Evolutionary conservation across 2,113 vertebrate species (phyloP), one percentile per base, ranked within the genome.

Genomic region (Ammodytes marinus): DNA sequence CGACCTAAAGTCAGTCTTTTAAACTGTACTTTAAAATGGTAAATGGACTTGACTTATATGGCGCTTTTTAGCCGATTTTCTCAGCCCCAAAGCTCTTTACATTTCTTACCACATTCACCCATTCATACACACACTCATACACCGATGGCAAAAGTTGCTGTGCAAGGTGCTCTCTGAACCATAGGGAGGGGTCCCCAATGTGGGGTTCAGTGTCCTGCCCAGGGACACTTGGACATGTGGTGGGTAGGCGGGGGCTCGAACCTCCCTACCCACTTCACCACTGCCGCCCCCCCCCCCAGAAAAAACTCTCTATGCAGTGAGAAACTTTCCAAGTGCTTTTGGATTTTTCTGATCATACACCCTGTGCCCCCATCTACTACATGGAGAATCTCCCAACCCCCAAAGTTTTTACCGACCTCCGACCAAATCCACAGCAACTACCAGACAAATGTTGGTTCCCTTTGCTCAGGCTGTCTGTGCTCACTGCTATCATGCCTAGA

Each of bases 391-490:
- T 27, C 60, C 58, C 55, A n/a, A 37, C 39, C 60, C 58, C 55
- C n/a, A 37, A 52, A 74, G 27, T 39, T 11, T 42, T 54, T 59
- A 52, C 43, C 49, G 72, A 66, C 49, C 45, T 49, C 1, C 15
- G 14, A 17, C 59, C 57, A 13, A 63, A n/a, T 66, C 19, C 54
- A 17, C 69, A 69, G 8, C 64, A 35, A 55, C 60, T 82, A 27
- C 63, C 52, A 70, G 12, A 47, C 57, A 55, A n/a, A 45, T 78
- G 60, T 55, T 19, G 61, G 57, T 53, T 66, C 35, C 27, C 58
- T 57, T 27, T 12, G 12, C 66, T 37, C 42, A 69, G 60, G 42
- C 75, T 39, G 8, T 60, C n/a, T 43, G 37, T 8, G 6, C 46
- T 55, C 82, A n/a, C 47, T 37, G 37, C 63, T 27, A 64, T 69